Base-by-base conservation (phyloP, 1,140 invertebrate species). In the Pachypeltis micranthus region DNA sequence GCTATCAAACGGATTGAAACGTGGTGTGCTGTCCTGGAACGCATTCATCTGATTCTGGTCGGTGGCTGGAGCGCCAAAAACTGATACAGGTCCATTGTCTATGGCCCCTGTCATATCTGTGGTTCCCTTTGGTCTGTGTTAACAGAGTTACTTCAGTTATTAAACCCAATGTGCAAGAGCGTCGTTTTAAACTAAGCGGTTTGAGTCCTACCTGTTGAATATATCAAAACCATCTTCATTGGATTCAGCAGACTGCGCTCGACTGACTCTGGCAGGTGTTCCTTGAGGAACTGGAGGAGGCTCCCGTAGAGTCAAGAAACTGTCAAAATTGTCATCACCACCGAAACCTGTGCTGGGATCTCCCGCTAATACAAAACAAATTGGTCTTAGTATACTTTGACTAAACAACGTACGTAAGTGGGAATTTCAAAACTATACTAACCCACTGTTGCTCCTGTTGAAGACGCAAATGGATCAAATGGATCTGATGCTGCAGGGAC, bases 1-100 rank as follows among this genome's bases (percentile, higher is more conserved):
- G 67, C 86, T 85, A 72, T 92, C 88, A 71, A 94, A 94, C 0
- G 91, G 92, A 75, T 89, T 88, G 67, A 80, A 79, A 28, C 85
- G 77, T 1, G 81, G 79, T 0, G 83, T 77, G n/a, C 75, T 66
- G 68, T 82, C 78, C 66, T 73, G 73, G 66, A 73, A 72, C 12
- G 69, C 66, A n/a, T 69, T 67, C 3, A 61, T n/a, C 25, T 62
- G 34, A 4, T 24, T 58, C 10, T 65, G 65, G 28, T 64, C 64
- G 16, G 61, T 63, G 1, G 68, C 66, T 2, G 66, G 68, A 7
- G 67, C 65, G 0, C 64, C 65, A 7, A 68, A 31, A 1, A 58
- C 55, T 0, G 65, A 63, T 16, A 60, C 39, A 16, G 59, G 44
- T 10, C 39, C 57, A 12, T 56, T 59, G 28, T 44, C 24, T 3